Percentiles rank a stretch among this genome's conserved stretches.
Conservation (phyloP, 1,140 invertebrate genomes). For the Hylaeus anthracinus region DNA sequence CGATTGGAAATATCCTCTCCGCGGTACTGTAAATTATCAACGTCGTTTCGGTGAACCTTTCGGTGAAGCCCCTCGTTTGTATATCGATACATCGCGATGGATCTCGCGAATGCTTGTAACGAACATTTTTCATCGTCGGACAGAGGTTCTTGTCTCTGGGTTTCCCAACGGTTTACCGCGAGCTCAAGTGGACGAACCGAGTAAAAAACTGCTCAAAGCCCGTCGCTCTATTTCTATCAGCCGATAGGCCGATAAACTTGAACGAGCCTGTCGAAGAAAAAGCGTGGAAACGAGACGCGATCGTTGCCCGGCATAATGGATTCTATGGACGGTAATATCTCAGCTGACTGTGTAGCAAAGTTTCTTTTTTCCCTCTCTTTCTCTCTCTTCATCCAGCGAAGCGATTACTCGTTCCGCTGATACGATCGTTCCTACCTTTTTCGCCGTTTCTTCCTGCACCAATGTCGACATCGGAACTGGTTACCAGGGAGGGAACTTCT, state of each 20-base stretch:
- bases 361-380: background rate
- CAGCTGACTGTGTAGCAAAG: constrained; percentile 33
- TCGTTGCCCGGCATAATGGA: constrained; percentile 40
- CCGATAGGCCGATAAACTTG: constrained; percentile 38
- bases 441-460: constrained; percentile 30
- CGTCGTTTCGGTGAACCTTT: background rate
- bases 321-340: constrained; percentile 43
- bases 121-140: background rate
- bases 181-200: background rate
- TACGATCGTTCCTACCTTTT: constrained; percentile 46
- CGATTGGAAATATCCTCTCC: background rate
- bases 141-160: background rate
- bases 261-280: constrained; percentile 41
- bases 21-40: background rate
- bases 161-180: constrained; percentile 5
- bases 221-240: constrained; percentile 37
- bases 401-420: constrained; percentile 40
- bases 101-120: background rate
- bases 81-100: constrained; percentile 7
- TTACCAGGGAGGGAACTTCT: background rate
- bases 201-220: constrained; percentile 14
- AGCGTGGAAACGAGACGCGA: constrained; percentile 35
- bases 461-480: constrained; percentile 13
- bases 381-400: background rate
- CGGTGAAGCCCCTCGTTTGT: background rate